A percentile compares a stretch with the other conserved stretches of the same genome.
These are phyloP conservation scores for Torymus tubicola DNA, from an alignment of 2,888 invertebrate genomes.

Conservation along the genomic window DNA sequence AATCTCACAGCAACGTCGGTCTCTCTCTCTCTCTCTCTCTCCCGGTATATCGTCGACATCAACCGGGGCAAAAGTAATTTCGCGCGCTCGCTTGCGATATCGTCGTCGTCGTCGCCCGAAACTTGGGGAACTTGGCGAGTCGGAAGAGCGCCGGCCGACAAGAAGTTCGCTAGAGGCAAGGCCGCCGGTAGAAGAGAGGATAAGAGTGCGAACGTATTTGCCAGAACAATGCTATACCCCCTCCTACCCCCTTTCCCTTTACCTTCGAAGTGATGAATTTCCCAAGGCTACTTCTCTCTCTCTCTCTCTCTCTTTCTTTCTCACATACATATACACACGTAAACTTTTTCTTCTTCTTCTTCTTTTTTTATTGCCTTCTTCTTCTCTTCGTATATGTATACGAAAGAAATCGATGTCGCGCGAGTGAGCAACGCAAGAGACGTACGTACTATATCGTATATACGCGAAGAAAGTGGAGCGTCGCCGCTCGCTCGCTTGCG, in stretches of 20 bases:
- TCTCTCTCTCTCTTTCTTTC: too few species aligned
- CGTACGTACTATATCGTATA: too few species aligned
- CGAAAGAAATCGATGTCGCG: not conserved
- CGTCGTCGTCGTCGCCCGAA: not conserved
- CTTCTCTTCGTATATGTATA: too few species aligned
- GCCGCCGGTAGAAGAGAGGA: not conserved
- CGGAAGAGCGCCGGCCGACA: conserved; percentile 17
- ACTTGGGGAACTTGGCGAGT: conserved; percentile 3
- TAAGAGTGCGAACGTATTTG: not conserved
- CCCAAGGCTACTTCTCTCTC: not conserved
- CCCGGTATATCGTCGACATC: not conserved
- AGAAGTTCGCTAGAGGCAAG: not conserved
- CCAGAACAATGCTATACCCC: conserved; percentile 18
- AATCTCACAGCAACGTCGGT: not conserved
- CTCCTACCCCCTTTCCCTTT: too few species aligned
- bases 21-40: too few species aligned
- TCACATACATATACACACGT: too few species aligned
- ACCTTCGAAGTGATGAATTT: conserved; percentile 28
- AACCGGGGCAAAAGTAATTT: conserved; percentile 35
- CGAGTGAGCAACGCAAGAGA: not conserved
- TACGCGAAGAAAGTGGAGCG: conserved; percentile 12
- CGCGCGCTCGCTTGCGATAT: not conserved
- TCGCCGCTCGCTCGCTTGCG: conserved; percentile 19
- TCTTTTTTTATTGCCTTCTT: too few species aligned
- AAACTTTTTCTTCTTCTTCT: too few species aligned